Conservation (phyloP, 1,140 invertebrate species). For the Drosophila athabasca region DNA sequence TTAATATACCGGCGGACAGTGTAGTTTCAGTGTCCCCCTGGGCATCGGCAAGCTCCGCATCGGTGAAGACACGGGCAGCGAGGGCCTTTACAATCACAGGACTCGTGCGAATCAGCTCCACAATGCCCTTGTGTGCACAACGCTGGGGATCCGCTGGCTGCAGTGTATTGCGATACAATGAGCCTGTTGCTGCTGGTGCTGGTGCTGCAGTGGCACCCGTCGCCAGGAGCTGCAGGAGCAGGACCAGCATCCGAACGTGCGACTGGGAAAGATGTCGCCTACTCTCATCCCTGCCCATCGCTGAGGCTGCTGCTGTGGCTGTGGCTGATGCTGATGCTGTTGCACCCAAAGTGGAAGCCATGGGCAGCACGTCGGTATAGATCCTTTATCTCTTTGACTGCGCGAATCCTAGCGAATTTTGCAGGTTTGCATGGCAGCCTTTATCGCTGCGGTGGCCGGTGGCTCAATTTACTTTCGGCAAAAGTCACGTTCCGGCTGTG, state of each 20-base stretch:
- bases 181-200: slow-evolving; percentile 5
- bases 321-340: neutral
- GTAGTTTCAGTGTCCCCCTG: slow-evolving; percentile 10
- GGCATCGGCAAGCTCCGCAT: slow-evolving; percentile 44
- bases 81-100: slow-evolving; percentile 81
- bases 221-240: slow-evolving; percentile 33
- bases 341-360: slow-evolving; percentile 42
- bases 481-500: slow-evolving; percentile 72
- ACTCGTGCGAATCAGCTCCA: slow-evolving; percentile 78
- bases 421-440: slow-evolving; percentile 69
- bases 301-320: slow-evolving; percentile 23
- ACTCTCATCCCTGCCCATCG: slow-evolving; percentile 35
- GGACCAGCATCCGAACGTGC: slow-evolving; percentile 18
- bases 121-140: slow-evolving; percentile 77
- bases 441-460: slow-evolving; percentile 64
- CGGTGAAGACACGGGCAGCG: slow-evolving; percentile 72
- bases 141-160: slow-evolving; percentile 45
- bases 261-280: slow-evolving; percentile 6
- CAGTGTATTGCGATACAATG: slow-evolving; percentile 1
- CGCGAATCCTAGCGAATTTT: slow-evolving; percentile 35
- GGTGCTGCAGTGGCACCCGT: slow-evolving; percentile 4
- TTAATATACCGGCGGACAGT: slow-evolving; percentile 66
- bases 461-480: slow-evolving; percentile 67
- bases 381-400: slow-evolving; percentile 65
- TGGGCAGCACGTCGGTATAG: slow-evolving; percentile 18